These are phyloP conservation scores for Pocillopora verrucosa DNA, from an alignment of 64 coral and sea anemone genomes.

Conservation along the genomic window DNA sequence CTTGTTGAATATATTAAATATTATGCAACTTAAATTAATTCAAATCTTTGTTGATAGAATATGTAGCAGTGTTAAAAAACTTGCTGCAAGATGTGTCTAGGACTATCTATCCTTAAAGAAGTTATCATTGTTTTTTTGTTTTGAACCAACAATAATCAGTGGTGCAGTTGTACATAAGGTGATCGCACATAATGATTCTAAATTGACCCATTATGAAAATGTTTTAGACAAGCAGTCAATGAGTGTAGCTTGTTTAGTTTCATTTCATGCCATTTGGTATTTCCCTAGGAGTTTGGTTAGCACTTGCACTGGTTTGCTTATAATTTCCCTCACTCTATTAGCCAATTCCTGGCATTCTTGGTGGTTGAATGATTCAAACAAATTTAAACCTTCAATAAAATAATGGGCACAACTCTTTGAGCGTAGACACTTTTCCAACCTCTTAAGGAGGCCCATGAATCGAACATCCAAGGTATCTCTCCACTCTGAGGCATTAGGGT, in stretches of 20 bases:
- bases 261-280: neutral
- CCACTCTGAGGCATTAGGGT: constrained; percentile 13
- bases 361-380: constrained; percentile 40
- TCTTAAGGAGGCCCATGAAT: constrained; percentile 17
- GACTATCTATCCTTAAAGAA: no score
- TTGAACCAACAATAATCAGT: no score
- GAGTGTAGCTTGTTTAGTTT: neutral
- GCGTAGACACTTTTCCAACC: constrained; percentile 16
- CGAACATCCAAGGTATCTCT: neutral
- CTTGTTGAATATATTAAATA: no score
- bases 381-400: constrained; percentile 63
- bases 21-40: no score
- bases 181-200: no score
- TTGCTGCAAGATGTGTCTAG: no score
- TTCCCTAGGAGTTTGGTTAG: neutral
- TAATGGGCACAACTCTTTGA: constrained; percentile 57
- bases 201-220: no score
- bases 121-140: no score
- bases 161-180: no score
- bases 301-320: neutral
- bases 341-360: neutral
- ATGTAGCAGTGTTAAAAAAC: no score
- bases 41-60: no score
- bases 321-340: neutral
- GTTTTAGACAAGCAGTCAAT: no score